phyloP scores from a whole-genome alignment of 2,888 invertebrate species.

The Ptilodon capucinus region DNA sequence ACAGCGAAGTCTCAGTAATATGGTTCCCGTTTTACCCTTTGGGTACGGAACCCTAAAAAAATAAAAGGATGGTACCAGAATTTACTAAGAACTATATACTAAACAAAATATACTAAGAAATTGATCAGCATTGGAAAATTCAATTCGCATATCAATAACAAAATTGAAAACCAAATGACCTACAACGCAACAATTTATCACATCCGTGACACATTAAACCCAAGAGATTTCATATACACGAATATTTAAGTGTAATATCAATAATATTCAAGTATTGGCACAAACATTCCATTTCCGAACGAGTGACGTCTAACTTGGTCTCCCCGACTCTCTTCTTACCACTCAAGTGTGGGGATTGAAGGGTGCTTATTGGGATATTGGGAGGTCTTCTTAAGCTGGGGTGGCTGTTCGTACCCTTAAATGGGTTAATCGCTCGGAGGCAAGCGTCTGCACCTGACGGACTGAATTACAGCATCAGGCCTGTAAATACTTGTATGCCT shows the following conservation, averaged over 20 bases:
- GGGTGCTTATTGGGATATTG: conserved; percentile 34
- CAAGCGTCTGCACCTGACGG: conserved; percentile 76
- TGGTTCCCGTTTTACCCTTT: no score
- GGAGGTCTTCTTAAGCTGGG: conserved; percentile 42
- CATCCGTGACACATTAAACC: conserved; percentile 37
- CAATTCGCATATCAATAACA: no score
- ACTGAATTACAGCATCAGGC: conserved; percentile 70
- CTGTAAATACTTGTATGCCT: conserved; percentile 47
- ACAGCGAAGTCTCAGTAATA: no score
- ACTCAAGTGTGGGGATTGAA: conserved; percentile 18
- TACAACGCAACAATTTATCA: conserved; percentile 27
- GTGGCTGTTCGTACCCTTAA: conserved; percentile 52
- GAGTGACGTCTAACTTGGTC: conserved; percentile 36
- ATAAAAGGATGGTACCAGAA: no score
- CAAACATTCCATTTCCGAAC: conserved; percentile 63
- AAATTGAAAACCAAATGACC: no score
- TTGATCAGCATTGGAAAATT: no score
- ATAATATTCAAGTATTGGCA: conserved; percentile 68
- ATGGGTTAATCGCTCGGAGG: conserved; percentile 76
- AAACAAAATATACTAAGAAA: no score
- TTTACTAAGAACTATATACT: no score
- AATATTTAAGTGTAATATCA: conserved; percentile 65
- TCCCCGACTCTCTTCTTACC: conserved; percentile 25
- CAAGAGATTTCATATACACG: conserved; percentile 41
- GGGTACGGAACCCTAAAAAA: no score